Conservation (phyloP, 2,113 vertebrate species). For the Leptosomus discolor region DNA sequence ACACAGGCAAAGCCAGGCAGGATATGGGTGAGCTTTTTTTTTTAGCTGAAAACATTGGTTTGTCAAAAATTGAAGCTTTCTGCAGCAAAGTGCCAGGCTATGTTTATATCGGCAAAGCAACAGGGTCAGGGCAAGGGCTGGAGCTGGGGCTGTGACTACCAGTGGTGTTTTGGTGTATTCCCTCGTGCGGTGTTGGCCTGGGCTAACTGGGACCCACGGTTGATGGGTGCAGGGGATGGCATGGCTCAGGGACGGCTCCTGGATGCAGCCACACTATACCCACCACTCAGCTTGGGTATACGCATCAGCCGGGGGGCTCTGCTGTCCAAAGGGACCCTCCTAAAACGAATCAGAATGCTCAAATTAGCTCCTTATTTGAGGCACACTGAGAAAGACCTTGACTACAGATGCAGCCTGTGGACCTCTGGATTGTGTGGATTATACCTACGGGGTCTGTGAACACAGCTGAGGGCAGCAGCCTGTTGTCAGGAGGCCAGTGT, state of each 20-base stretch:
- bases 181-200: neutral
- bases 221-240: neutral
- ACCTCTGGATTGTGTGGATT: neutral
- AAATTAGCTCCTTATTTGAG: neutral
- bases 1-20: neutral
- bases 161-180: neutral
- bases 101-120: neutral
- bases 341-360: neutral
- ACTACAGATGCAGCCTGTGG: neutral
- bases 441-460: neutral
- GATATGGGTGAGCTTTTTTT: neutral
- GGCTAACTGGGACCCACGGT: rapidly evolving
- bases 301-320: neutral
- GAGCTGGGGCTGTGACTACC: neutral
- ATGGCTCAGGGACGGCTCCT: neutral
- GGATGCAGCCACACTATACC: neutral
- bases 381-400: neutral
- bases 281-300: rapidly evolving
- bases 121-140: neutral
- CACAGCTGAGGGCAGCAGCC: neutral
- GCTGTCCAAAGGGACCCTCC: neutral
- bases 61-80: neutral
- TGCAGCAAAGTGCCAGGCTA: neutral
- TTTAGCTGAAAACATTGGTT: neutral
- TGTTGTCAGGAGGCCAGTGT: neutral